Evolutionary conservation across 2,113 vertebrate genomes (phyloP), one percentile per base, ranked within the genome.

Genomic region (Oryzias melastigma): DNA sequence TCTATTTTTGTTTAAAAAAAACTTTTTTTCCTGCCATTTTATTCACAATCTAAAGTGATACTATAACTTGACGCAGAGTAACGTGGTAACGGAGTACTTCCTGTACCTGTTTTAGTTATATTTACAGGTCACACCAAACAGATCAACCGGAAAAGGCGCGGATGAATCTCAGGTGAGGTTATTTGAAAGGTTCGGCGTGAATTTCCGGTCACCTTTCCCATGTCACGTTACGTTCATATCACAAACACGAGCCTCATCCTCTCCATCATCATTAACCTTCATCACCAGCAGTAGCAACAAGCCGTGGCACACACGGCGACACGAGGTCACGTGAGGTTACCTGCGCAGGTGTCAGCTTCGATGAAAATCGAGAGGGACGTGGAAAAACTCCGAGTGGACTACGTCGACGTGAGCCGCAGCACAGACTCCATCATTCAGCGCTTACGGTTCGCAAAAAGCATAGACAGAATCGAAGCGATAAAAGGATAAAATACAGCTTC

Each of bases 391-490:
- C 22, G 18, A 20, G 46, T 6, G 14, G 3, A 58, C 67, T 27
- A 46, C 15, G 5, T 17, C 27, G 65, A 59, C 19, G 46, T 17
- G 41, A 48, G 10, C 4, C 5, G 15, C 20, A 22, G 7, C 50
- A n/a, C 46, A 12, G 65, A 56, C 58, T 68, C 59, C 73, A 80
- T 68, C 68, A 41, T 24, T 42, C 10, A 16, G 10, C 55, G 65
- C 45, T 47, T 29, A 47, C 50, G 17, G 49, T 62, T 44, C 25
- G 43, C 5, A 15, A 3, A n/a, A 20, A 42, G 49, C 43, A 42
- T 17, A 18, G n/a, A 41, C 16, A 19, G 46, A 14, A 44, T 15
- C 14, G 15, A 1, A 7, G 7, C 43, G 6, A 17, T 0, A 14
- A 44, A 6, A 1, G 5, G 43, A 5, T 44, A 17, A 4, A 4